These are phyloP conservation scores for Lagorchestes hirsutus DNA, from an alignment of 2,797 vertebrate species.

Conservation along the genomic window DNA sequence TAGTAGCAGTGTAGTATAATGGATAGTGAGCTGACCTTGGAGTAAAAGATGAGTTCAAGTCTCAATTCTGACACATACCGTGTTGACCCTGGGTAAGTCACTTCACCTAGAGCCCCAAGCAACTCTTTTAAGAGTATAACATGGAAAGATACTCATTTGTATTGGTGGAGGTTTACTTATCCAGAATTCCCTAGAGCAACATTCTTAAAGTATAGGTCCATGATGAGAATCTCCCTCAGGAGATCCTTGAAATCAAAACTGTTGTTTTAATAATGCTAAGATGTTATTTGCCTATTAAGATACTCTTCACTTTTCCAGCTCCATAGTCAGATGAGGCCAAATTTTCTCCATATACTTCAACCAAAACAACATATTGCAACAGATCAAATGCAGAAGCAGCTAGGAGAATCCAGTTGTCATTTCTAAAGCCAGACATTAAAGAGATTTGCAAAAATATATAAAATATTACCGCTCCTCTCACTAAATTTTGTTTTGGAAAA, in stretches of 20 bases:
- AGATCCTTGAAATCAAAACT: neutral
- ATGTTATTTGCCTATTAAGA: neutral
- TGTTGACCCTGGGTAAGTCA: neutral
- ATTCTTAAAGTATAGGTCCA: neutral
- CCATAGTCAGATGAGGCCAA: neutral
- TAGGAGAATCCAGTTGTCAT: neutral
- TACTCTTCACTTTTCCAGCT: neutral
- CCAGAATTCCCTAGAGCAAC: neutral
- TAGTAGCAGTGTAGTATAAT: neutral
- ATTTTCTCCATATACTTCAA: neutral
- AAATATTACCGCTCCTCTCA: neutral
- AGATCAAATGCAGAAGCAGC: neutral
- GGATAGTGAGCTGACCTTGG: neutral
- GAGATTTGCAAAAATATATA: neutral
- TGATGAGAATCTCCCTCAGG: neutral
- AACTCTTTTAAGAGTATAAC: neutral
- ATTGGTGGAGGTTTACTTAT: neutral
- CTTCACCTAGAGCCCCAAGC: neutral
- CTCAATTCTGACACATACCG: neutral
- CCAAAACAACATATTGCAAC: neutral
- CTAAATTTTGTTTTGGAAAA: neutral
- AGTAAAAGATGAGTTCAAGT: neutral
- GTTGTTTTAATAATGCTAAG: neutral
- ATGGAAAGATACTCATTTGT: neutral
- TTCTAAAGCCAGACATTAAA: neutral